A percentile compares a stretch with the other conserved stretches of the same genome.
Evolutionary conservation across 1,140 invertebrate genomes (phyloP).

Genomic region (Palaemon carinicauda): DNA sequence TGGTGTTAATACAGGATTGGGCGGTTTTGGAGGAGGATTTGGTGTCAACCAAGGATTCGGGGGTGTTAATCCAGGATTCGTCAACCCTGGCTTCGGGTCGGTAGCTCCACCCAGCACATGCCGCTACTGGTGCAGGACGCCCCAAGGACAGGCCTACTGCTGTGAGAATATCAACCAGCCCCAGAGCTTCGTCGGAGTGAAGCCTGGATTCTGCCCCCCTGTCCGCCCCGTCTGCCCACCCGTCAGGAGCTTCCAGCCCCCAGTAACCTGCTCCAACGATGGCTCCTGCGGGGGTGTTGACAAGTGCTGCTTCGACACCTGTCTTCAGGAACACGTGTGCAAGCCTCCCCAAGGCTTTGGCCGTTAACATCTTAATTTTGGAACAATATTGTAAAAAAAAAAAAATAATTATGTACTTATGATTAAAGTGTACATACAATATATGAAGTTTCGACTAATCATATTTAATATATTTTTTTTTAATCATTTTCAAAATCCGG

Average conservation of each 20-base stretch:
- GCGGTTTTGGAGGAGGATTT: neutral
- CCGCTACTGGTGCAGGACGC: neutral
- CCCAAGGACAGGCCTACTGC: neutral
- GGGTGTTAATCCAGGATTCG: neutral
- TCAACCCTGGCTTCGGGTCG: neutral
- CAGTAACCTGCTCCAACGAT: slow-evolving; percentile 20
- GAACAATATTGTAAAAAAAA: no score
- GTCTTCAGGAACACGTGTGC: slow-evolving; percentile 18
- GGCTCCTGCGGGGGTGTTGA: slow-evolving; percentile 8
- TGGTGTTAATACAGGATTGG: neutral
- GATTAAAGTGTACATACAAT: no score
- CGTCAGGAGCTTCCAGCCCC: neutral
- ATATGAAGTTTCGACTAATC: no score
- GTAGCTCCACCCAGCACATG: neutral
- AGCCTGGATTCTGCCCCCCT: slow-evolving; percentile 8
- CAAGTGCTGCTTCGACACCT: slow-evolving; percentile 37
- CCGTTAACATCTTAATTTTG: no score
- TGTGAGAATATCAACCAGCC: neutral
- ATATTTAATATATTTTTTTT: no score
- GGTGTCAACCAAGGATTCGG: neutral
- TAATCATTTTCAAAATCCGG: no score
- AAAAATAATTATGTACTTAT: no score
- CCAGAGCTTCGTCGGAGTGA: slow-evolving; percentile 3
- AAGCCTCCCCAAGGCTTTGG: slow-evolving; percentile 6
- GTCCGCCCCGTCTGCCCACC: slow-evolving; percentile 22